Evolutionary conservation across 92 coral and sea anemone genomes (phyloP), one percentile per base, ranked within the genome.

Genomic region (Epizoanthus rinbou): DNA sequence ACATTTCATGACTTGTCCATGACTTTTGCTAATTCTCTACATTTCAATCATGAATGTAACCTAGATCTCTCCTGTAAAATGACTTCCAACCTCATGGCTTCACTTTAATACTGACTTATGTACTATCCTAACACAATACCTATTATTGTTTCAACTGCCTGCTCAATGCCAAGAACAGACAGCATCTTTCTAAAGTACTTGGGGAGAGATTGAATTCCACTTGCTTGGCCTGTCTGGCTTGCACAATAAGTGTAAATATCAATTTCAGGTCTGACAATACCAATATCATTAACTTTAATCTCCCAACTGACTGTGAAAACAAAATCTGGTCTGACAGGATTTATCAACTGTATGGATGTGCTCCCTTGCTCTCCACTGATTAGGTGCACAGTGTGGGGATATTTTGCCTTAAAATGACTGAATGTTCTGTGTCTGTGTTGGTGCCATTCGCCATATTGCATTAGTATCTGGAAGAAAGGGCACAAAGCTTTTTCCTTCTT

Each of bases 141-240:
- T 14, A 93, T 74, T 8, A 94, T 84, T 59, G 89, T 65, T 69
- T 97, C 99, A 73, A 97, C 86, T 64, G 99, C 85, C 63, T 97
- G 85, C 57, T 97, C 99, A 79, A 97, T 90, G 24, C 99, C 99
- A 86, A 91, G 56, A 56, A 75, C 24, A 57, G 91, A 91, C 56
- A 97, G 75, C 71, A 94, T 89, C 28, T 87, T 88, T 58, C 91
- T 80, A 86, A 97, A 97, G 72, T 94, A 81, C 53, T 76, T 74
- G n/a, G 95, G 94, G 43, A 93, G 85, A 41, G 82, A 90, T 65
- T 80, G 74, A 0, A 90, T 60, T n/a, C 90, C 65, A 31, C 79
- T 52, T 56, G 64, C 52, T 37, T 71, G 83, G 25, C 68, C 88
- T 58, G 47, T 81, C 41, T 75, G 45, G 33, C 53, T 68, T 28